phyloP scores from a whole-genome alignment of 2,888 invertebrate species.

The Drosophila siamana region DNA sequence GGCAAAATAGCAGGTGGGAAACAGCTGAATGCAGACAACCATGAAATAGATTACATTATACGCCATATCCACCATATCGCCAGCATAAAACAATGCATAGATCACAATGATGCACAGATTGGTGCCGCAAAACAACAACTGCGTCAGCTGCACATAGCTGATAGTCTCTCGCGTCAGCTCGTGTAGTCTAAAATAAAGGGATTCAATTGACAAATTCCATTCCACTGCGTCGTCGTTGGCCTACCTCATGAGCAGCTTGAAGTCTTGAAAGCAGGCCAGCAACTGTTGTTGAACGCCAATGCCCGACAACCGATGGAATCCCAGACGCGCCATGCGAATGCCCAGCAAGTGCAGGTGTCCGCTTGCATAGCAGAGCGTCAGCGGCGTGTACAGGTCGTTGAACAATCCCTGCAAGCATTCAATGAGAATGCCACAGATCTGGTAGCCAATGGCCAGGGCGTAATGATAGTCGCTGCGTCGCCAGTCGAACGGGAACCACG shows the following conservation, averaged over 20 bases:
- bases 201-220: no score
- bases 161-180: conserved; percentile 36
- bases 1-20: conserved; percentile 66
- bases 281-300: conserved; percentile 19
- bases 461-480: neutral
- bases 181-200: conserved; percentile 55
- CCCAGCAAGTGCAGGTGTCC: conserved; percentile 62
- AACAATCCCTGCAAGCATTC: conserved; percentile 43
- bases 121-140: conserved; percentile 55
- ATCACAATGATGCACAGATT: conserved; percentile 53
- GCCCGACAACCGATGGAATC: conserved; percentile 10
- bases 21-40: conserved; percentile 55
- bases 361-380: conserved; percentile 58
- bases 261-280: conserved; percentile 46
- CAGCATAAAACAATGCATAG: conserved; percentile 48
- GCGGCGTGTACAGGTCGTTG: conserved; percentile 52
- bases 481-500: conserved; percentile 66
- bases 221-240: no score
- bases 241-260: conserved; percentile 56
- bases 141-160: conserved; percentile 53
- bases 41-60: conserved; percentile 45
- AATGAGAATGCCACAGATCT: conserved; percentile 17
- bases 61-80: conserved; percentile 23
- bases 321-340: conserved; percentile 53
- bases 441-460: conserved; percentile 39